Evolutionary conservation across 2,888 invertebrate species (phyloP).

Genomic region (Pseudococcus jackbeardsleyi): DNA sequence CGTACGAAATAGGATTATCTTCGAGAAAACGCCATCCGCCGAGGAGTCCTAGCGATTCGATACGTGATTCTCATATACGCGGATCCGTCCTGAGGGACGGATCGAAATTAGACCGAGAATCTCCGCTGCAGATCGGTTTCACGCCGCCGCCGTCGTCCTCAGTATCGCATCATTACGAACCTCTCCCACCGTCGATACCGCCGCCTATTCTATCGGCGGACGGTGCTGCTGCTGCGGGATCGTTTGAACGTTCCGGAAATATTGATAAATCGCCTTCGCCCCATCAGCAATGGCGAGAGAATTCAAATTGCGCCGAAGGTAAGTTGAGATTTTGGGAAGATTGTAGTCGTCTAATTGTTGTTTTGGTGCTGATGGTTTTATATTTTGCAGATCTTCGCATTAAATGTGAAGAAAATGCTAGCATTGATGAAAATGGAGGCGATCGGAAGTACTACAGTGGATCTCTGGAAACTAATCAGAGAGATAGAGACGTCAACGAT

Average conservation of each 20-base stretch:
- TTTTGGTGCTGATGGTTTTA: background rate
- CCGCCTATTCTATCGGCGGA: conserved; percentile 30
- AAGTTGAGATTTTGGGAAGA: conserved; percentile 59
- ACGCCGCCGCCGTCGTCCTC: conserved; percentile 63
- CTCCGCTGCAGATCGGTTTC: conserved; percentile 67
- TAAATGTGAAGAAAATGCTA: conserved; percentile 75
- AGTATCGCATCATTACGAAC: conserved; percentile 63
- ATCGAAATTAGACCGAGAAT: conserved; percentile 69
- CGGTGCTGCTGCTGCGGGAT: conserved; percentile 70
- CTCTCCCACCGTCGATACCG: conserved; percentile 68
- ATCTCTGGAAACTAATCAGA: conserved; percentile 62
- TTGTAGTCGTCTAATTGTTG: background rate
- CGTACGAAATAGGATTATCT: conserved; percentile 70
- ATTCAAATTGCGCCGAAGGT: conserved; percentile 73
- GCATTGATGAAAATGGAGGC: conserved; percentile 66
- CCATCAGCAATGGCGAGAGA: conserved; percentile 66
- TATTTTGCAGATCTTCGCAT: conserved; percentile 78
- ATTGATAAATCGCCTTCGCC: conserved; percentile 68
- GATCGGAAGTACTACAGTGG: conserved; percentile 66
- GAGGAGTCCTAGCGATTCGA: conserved; percentile 73
- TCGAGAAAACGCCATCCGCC: conserved; percentile 73
- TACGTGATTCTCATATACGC: conserved; percentile 65
- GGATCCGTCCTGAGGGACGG: conserved; percentile 80
- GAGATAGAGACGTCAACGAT: conserved; percentile 66
- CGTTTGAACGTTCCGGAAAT: conserved; percentile 71